Percentiles rank a stretch among this genome's conserved stretches.
Evolutionary conservation across 2,113 vertebrate species (phyloP).

Genomic region (Amblyornis subalaris): DNA sequence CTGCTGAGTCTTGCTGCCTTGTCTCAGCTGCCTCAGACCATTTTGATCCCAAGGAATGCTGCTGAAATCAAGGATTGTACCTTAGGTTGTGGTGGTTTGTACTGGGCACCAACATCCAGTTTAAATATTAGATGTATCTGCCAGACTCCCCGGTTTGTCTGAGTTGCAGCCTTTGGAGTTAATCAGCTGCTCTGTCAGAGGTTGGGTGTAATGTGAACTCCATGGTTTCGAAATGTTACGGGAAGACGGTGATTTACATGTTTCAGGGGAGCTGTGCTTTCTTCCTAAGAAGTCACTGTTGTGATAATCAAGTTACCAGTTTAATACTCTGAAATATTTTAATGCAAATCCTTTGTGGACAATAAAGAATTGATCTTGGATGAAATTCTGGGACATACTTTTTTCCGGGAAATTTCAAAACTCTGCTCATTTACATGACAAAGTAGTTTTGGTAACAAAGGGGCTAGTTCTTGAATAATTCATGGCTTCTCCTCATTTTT

Average conservation of each 20-base stretch:
- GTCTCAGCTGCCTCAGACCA: neutral
- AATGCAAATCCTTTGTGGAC: neutral
- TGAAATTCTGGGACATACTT: neutral
- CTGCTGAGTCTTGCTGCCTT: neutral
- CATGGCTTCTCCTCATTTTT: neutral
- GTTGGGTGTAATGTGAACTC: neutral
- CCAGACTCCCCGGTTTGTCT: neutral
- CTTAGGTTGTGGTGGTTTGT: neutral
- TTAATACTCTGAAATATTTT: neutral
- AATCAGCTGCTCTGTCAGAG: neutral
- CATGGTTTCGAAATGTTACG: neutral
- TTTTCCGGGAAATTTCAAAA: neutral
- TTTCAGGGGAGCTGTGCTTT: neutral
- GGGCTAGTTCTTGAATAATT: slow-evolving; percentile 35
- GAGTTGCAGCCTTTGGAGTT: neutral
- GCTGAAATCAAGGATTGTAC: neutral
- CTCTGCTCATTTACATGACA: neutral
- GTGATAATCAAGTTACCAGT: neutral
- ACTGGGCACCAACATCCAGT: neutral
- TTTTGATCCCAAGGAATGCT: neutral
- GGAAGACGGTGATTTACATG: neutral
- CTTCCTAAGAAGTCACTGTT: neutral
- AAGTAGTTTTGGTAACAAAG: slow-evolving; percentile 24
- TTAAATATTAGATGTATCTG: neutral
- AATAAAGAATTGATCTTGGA: neutral